Base-by-base conservation (phyloP, 2,888 invertebrate species). In the Hyposoter didymator region DNA sequence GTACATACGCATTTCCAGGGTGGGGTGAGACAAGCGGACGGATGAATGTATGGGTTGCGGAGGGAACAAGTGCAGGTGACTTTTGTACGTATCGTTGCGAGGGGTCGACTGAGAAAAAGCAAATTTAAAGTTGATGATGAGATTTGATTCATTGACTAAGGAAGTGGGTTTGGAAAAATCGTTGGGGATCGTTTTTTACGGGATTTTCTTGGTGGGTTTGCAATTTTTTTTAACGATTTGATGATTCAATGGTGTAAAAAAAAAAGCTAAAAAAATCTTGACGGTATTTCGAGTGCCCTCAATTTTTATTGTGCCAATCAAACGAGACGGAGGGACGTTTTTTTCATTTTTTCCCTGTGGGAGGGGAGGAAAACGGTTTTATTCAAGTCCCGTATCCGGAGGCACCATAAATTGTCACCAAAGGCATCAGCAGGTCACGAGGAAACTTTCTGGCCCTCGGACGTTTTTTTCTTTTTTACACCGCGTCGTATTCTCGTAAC, bases 401-500 rank as follows among this genome's bases (percentile, higher is more conserved):
- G 52, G 76, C n/a, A 69, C 74, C 80, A 76, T 86, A 86, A 86
- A 86, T 47, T 78, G 76, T 43, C 49, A 45, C 52, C 39, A 66
- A 79, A 67, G 82, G 72, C 55, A 75, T 82, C 70, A 72, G 62
- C 78, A 59, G 78, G 73, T 55, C 69, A 72, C 72, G 64, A 73
- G 43, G 32, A 84, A 82, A 88, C 79, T 80, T 82, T 76, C 73
- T 19, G 43, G 28, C 35, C 66, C 55, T 55, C 19, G 79, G 47
- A 79, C 69, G 49, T 39, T 75, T 70, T 80, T 35, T 82, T 79
- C 35, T 35, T 86, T 79, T 64, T 64, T 49, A 59, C 64, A 70
- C 78, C 62, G 75, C 35, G 35, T 78, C 69, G 32, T 67, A 66
- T 75, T 74, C 84, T 87, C 87, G 82, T 88, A 90, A 90, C 88